Evolutionary conservation across 2,888 invertebrate species (phyloP).

Genomic region (Rhogogaster chlorosoma): DNA sequence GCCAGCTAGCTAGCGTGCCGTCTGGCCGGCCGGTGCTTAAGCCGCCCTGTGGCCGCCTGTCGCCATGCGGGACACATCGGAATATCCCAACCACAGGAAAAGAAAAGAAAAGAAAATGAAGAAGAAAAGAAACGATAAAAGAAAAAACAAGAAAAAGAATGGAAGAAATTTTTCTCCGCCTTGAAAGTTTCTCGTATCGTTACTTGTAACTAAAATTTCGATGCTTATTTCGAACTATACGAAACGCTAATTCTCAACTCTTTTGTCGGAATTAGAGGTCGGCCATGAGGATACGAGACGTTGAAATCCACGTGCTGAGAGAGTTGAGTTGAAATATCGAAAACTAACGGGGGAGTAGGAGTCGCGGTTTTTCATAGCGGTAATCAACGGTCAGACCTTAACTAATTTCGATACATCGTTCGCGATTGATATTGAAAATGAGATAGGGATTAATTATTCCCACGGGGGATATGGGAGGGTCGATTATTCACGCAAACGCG

Average conservation of each 20-base stretch:
- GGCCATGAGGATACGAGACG: background rate
- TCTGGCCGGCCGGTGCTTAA: conserved; percentile 18
- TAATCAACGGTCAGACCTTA: background rate
- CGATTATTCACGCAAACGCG: background rate
- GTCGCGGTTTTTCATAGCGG: background rate
- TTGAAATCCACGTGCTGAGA: conserved; percentile 6
- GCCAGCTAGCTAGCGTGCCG: conserved; percentile 36
- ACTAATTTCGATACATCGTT: background rate
- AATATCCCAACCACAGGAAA: background rate
- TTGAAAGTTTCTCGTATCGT: background rate
- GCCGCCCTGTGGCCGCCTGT: conserved; percentile 36
- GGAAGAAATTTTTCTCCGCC: background rate
- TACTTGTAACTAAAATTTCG: background rate
- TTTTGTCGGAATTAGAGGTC: background rate
- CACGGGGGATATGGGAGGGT: background rate
- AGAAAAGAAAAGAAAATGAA: background rate
- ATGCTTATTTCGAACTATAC: background rate
- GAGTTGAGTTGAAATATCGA: background rate
- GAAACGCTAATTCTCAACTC: background rate
- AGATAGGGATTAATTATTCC: background rate
- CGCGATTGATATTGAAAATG: background rate
- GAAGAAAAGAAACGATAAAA: background rate
- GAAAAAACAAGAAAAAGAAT: background rate
- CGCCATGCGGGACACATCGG: conserved; percentile 44
- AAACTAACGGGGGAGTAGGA: background rate